Evolutionary conservation across 2,113 vertebrate genomes (phyloP), one percentile per base, ranked within the genome.

Genomic region (Rhagologus leucostigma): DNA sequence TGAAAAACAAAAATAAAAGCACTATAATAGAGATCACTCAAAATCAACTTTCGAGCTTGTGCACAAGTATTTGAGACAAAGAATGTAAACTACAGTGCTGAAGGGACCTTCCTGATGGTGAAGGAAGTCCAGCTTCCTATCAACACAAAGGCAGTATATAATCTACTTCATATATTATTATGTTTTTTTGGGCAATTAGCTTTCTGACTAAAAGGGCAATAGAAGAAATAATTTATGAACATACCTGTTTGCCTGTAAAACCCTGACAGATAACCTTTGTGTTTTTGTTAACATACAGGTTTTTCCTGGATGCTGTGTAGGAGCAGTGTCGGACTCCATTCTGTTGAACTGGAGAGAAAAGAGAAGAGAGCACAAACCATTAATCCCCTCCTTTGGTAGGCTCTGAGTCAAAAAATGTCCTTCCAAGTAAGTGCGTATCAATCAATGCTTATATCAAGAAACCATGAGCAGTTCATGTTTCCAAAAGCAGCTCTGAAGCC

Each of bases 231-330:
- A 10, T 50, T 91, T 19, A 23, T 11, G 53, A 39, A 98, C 98
- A 16, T 95, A 99, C 99, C 99, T 99, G 99, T 96, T 99, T 99
- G 91, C 99, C 99, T 59, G 99, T 99, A 96, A 99, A 99, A 44
- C 99, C 99, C 74, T 99, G 99, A 96, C 99, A 99, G 97, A 99
- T 99, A 96, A 99, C 98, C 97, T 99, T 99, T 4, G 99, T 99
- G 95, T 97, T 97, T 97, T 99, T 99, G 97, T 96, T 97, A 87
- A 99, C 98, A 96, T 99, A 99, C 41, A 99, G 98, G 91, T 99
- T 98, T 95, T 99, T 98, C 95, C 99, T 98, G 13, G 98, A 96
- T 16, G 96, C 98, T 4, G 96, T 96, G 86, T 99, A 99, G 93
- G 98, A 98, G 81, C 98, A 99, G 90, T 99, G 98, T 80, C 99